Conservation (phyloP, 1,140 invertebrate species). For the Hydropsyche tenuis region DNA sequence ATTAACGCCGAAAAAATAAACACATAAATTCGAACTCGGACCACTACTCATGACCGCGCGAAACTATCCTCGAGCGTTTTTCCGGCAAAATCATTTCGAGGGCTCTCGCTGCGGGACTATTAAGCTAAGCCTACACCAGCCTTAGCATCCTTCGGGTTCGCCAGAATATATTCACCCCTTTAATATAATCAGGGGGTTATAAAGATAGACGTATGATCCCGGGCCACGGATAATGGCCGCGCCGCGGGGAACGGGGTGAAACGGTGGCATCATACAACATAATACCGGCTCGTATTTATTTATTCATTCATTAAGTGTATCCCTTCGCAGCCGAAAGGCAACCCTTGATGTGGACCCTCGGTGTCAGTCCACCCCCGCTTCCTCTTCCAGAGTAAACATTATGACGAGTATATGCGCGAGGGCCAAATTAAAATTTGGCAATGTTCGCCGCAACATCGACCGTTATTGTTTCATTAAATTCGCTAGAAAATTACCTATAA, state of each 20-base stretch:
- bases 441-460: not conserved
- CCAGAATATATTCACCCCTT: conserved; percentile 41
- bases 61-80: no score
- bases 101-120: no score
- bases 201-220: conserved; percentile 42
- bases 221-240: conserved; percentile 27
- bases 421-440: conserved; percentile 16
- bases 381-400: conserved; percentile 31
- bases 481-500: no score
- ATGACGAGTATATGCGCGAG: conserved; percentile 11
- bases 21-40: no score
- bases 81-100: no score
- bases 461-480: no score
- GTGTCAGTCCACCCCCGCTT: conserved; percentile 32
- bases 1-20: no score
- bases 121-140: not conserved
- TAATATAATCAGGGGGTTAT: conserved; percentile 43
- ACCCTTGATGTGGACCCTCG: conserved; percentile 26
- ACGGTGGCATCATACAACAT: conserved; percentile 41
- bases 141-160: not conserved
- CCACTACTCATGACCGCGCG: no score
- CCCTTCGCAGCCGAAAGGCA: conserved; percentile 40
- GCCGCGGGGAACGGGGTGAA: conserved; percentile 40
- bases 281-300: conserved; percentile 50
- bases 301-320: conserved; percentile 51